Evolutionary conservation across 2,797 vertebrate genomes (phyloP).

Genomic region (Centroberyx gerrardi): DNA sequence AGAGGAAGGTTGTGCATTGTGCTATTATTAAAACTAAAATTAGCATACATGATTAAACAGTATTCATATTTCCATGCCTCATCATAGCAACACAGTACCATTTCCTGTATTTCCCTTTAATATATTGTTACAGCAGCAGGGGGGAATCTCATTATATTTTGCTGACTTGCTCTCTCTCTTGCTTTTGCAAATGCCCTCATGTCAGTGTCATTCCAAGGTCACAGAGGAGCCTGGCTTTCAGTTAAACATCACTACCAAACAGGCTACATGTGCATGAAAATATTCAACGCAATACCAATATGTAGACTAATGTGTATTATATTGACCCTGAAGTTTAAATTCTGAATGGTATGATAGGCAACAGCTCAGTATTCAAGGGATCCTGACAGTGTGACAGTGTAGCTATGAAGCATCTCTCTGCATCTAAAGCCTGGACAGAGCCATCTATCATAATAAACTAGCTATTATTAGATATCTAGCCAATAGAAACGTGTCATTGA

Average conservation of each 20-base stretch:
- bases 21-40: slow-evolving; percentile 37
- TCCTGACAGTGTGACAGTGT: slow-evolving; percentile 62
- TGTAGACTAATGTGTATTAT: background rate
- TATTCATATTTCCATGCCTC: slow-evolving; percentile 37
- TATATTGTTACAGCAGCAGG: slow-evolving; percentile 37
- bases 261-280: background rate
- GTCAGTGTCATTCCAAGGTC: slow-evolving; percentile 65
- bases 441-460: slow-evolving; percentile 50
- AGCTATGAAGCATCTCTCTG: slow-evolving; percentile 49
- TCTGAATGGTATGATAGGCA: slow-evolving; percentile 50
- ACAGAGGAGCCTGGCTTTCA: slow-evolving; percentile 11
- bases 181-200: slow-evolving; percentile 15
- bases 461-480: slow-evolving; percentile 80
- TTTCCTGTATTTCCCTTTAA: slow-evolving; percentile 44
- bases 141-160: slow-evolving; percentile 64
- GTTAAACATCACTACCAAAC: slow-evolving; percentile 38
- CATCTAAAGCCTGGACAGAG: slow-evolving; percentile 50
- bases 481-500: slow-evolving; percentile 73
- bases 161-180: slow-evolving; percentile 72
- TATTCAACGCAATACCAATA: background rate
- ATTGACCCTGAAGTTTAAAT: background rate
- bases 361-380: slow-evolving; percentile 42
- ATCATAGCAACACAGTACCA: slow-evolving; percentile 40
- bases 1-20: slow-evolving; percentile 36
- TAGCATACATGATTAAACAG: slow-evolving; percentile 49